Evolutionary conservation across 2,888 invertebrate species (phyloP), one percentile per base, ranked within the genome.

Genomic region (Parelbella ahira): DNA sequence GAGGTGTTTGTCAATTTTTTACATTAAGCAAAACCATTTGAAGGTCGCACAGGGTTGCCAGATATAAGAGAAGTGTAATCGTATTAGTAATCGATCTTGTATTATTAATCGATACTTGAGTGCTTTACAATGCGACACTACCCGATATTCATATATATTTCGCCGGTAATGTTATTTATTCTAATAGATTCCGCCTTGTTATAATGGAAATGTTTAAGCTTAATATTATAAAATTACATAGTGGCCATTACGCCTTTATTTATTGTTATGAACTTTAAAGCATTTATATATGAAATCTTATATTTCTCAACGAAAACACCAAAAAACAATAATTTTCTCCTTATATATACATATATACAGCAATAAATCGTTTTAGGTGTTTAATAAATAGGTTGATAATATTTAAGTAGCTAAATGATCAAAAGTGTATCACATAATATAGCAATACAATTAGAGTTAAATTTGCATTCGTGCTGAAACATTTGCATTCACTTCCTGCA

Each of bases 301-400:
- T 29, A 21, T 39, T 15, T 24, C 12, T 25, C 10, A 25, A 24
- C 30, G 18, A 24, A 15, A 34, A 39, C 38, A 32, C 38, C 30
- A 39, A 32, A 24, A 24, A 32, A 18, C 33, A 33, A 33, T 33
- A 33, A 33, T 10, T 21, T 3, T 30, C 18, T 19, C 11, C 23
- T 29, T 20, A 4, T 23, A n/a, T n/a, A n/a, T 23, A 33, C 7
- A 32, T 32, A 20, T 4, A 2, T 21, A 20, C 11, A 37, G 36
- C 36, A 37, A 29, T 29, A 38, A 9, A 29, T 23, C 29, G 21
- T 8, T 4, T 38, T 38, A 38, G 30, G 38, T 38, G 38, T 30
- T n/a, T n/a, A n/a, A n/a, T n/a, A n/a, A n/a, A n/a, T n/a, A n/a
- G n/a, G n/a, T n/a, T n/a, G n/a, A n/a, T n/a, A n/a, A n/a, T n/a